phyloP scores from a whole-genome alignment of 2,888 invertebrate genomes.

The Saturnia japonica region DNA sequence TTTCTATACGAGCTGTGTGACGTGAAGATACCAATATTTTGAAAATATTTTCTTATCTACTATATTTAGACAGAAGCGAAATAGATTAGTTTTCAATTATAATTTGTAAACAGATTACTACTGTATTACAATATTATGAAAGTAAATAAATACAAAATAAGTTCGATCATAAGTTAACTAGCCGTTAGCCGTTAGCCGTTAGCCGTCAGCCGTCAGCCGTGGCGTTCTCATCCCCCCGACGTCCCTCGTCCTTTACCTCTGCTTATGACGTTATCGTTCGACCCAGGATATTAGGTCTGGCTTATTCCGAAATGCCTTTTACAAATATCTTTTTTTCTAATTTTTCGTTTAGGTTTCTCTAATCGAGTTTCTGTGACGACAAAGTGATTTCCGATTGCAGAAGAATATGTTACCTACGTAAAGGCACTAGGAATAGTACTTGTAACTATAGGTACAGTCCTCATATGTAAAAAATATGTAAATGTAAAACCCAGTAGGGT shows the following conservation, averaged over 20 bases:
- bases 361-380: not conserved
- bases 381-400: not conserved
- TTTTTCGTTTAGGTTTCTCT: not conserved
- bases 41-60: not conserved
- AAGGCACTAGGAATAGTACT: not conserved
- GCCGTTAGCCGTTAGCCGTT: too few species aligned
- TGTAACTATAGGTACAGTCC: not conserved
- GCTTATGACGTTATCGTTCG: conserved; percentile 6
- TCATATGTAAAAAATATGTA: too few species aligned
- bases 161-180: not conserved
- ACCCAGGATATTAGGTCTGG: not conserved
- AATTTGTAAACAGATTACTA: too few species aligned
- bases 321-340: not conserved
- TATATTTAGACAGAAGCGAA: not conserved
- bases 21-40: not conserved
- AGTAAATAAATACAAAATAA: not conserved
- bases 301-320: not conserved
- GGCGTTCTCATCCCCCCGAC: not conserved
- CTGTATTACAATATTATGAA: too few species aligned
- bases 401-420: not conserved
- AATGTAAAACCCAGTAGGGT: too few species aligned
- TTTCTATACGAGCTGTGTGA: too few species aligned
- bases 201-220: too few species aligned
- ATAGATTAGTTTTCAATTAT: not conserved
- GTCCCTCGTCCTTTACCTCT: not conserved